These are phyloP conservation scores for Rhingia rostrata DNA, from an alignment of 2,888 invertebrate species.

Conservation along the genomic window DNA sequence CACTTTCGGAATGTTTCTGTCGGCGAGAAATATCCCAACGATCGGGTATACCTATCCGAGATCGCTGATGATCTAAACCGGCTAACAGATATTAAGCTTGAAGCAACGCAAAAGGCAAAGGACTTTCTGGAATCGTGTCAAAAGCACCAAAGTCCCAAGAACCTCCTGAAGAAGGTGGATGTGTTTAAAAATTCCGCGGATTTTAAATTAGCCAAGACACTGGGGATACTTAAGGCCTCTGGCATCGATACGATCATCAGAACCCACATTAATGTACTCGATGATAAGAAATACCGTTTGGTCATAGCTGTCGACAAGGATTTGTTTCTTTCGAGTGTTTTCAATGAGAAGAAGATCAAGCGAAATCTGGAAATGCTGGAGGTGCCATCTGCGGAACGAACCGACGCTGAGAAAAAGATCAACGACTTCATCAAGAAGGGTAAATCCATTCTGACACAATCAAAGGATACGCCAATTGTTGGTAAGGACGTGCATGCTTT, in stretches of 20 bases:
- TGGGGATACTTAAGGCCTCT: constrained; percentile 64
- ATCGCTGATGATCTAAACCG: constrained; percentile 53
- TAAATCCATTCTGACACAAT: constrained; percentile 41
- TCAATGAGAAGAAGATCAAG: constrained; percentile 43
- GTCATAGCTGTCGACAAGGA: constrained; percentile 53
- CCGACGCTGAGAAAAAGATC: constrained; percentile 52
- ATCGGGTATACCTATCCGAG: constrained; percentile 59
- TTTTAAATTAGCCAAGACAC: constrained; percentile 50
- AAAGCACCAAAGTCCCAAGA: constrained; percentile 56
- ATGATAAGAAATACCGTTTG: constrained; percentile 46
- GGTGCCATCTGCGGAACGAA: constrained; percentile 32
- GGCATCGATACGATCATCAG: constrained; percentile 58
- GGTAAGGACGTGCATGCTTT: constrained; percentile 44
- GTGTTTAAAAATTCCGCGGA: constrained; percentile 54
- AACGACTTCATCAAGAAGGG: constrained; percentile 53
- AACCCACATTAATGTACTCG: constrained; percentile 55
- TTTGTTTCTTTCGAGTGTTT: constrained; percentile 52
- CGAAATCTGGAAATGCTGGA: constrained; percentile 48
- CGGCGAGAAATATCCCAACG: constrained; percentile 60
- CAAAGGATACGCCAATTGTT: constrained; percentile 32
- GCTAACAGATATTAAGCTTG: constrained; percentile 53
- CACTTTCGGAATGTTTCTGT: constrained; percentile 44
- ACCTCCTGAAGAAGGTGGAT: constrained; percentile 62
- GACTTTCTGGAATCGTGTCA: constrained; percentile 66
- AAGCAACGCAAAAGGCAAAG: constrained; percentile 61